Conservation (phyloP, 1,140 invertebrate genomes). For the Pseudobourletiella spinata region DNA sequence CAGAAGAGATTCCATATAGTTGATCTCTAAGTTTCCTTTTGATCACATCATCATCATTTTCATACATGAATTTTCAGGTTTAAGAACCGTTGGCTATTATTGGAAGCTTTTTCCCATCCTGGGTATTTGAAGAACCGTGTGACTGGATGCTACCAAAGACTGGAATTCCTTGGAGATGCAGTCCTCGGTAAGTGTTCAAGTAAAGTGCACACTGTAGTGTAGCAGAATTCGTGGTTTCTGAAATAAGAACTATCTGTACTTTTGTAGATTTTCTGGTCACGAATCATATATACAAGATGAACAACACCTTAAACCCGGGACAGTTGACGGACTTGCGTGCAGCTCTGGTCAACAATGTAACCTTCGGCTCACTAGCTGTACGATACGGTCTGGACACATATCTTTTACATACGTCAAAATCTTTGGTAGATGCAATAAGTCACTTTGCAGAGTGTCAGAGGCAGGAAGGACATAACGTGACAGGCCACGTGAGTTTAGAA, state of each 20-base stretch:
- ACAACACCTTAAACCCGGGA: slow-evolving; percentile 55
- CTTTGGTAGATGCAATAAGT: slow-evolving; percentile 59
- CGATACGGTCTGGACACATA: slow-evolving; percentile 68
- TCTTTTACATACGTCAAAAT: slow-evolving; percentile 53
- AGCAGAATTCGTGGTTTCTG: not conserved
- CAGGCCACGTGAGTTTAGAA: slow-evolving; percentile 21
- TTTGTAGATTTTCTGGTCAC: slow-evolving; percentile 78
- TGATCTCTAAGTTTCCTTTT: too few relatives aligned
- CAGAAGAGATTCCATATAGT: too few relatives aligned
- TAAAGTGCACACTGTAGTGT: too few relatives aligned
- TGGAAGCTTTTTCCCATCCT: slow-evolving; percentile 86
- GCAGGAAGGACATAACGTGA: slow-evolving; percentile 54
- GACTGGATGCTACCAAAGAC: slow-evolving; percentile 83
- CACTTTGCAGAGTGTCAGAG: slow-evolving; percentile 72
- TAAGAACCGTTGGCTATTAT: slow-evolving; percentile 41
- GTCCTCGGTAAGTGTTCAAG: slow-evolving; percentile 52
- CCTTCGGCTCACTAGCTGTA: slow-evolving; percentile 82
- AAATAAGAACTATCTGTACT: slow-evolving; percentile 4
- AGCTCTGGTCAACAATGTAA: slow-evolving; percentile 90
- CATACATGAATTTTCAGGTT: too few relatives aligned
- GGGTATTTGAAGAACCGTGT: slow-evolving; percentile 75
- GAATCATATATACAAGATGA: slow-evolving; percentile 69
- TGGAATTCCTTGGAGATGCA: slow-evolving; percentile 94
- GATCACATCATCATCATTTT: too few relatives aligned
- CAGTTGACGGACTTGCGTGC: slow-evolving; percentile 84